phyloP scores from a whole-genome alignment of 2,888 invertebrate species.

The Caenorhabditis sp. region DNA sequence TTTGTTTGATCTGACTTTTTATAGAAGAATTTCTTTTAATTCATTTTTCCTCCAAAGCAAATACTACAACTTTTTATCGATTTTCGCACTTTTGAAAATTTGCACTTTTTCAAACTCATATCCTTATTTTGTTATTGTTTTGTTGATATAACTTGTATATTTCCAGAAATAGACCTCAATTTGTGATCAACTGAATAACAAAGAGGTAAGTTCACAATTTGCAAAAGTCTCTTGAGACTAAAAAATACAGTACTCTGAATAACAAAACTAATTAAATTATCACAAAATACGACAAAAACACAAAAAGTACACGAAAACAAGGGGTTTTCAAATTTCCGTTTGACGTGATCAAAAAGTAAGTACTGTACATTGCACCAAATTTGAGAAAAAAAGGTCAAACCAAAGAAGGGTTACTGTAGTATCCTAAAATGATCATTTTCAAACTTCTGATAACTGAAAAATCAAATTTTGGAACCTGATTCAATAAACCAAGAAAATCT shows the following conservation, averaged over 20 bases:
- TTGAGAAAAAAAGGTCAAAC: too few species aligned
- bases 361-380: background rate
- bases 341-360: background rate
- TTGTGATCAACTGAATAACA: background rate
- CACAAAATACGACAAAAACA: background rate
- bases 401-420: background rate
- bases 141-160: too few species aligned
- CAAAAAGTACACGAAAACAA: background rate
- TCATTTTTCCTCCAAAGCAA: background rate
- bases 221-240: too few species aligned
- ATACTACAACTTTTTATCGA: background rate
- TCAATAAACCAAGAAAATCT: too few species aligned
- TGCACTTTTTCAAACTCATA: too few species aligned
- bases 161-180: background rate
- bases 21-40: background rate
- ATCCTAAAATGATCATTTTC: too few species aligned
- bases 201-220: too few species aligned
- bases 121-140: too few species aligned
- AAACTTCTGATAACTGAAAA: too few species aligned
- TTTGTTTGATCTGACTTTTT: background rate
- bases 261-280: background rate
- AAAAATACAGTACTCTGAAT: background rate
- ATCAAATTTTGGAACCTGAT: too few species aligned
- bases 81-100: too few species aligned
- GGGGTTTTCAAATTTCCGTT: background rate